Evolutionary conservation across 2,888 invertebrate genomes (phyloP).

Genomic region (Iselma pallidipennis): DNA sequence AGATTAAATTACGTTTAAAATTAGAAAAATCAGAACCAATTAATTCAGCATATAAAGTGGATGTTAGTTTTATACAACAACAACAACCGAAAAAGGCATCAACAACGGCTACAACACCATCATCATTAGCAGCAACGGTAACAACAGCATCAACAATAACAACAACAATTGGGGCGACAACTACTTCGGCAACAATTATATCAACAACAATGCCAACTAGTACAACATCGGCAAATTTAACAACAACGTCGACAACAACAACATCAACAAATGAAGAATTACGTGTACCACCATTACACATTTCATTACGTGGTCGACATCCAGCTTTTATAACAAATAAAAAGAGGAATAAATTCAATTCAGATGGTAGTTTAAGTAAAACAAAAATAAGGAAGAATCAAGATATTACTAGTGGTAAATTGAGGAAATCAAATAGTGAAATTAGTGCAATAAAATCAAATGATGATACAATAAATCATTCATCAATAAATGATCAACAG

Average conservation of each 20-base stretch:
- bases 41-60: slow-evolving; percentile 78
- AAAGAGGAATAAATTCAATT: slow-evolving; percentile 59
- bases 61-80: slow-evolving; percentile 72
- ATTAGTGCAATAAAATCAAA: slow-evolving; percentile 13
- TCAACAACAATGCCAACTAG: slow-evolving; percentile 7
- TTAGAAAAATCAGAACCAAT: slow-evolving; percentile 82
- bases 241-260: slow-evolving; percentile 53
- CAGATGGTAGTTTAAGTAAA: slow-evolving; percentile 43
- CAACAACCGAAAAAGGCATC: slow-evolving; percentile 57
- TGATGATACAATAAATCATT: slow-evolving; percentile 8
- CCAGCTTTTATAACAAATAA: slow-evolving; percentile 83
- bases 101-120: slow-evolving; percentile 37
- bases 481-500: slow-evolving; percentile 1
- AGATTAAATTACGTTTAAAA: slow-evolving; percentile 81
- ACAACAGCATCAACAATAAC: slow-evolving; percentile 21
- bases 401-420: slow-evolving; percentile 22
- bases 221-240: background rate
- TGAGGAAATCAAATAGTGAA: slow-evolving; percentile 14
- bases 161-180: slow-evolving; percentile 13
- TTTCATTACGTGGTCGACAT: slow-evolving; percentile 81
- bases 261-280: slow-evolving; percentile 64
- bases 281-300: slow-evolving; percentile 86
- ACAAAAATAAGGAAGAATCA: slow-evolving; percentile 44
- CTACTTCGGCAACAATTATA: slow-evolving; percentile 15
- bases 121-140: background rate